Conservation (phyloP, 2,888 invertebrate genomes). For the Nephrocerus scutellatus region DNA sequence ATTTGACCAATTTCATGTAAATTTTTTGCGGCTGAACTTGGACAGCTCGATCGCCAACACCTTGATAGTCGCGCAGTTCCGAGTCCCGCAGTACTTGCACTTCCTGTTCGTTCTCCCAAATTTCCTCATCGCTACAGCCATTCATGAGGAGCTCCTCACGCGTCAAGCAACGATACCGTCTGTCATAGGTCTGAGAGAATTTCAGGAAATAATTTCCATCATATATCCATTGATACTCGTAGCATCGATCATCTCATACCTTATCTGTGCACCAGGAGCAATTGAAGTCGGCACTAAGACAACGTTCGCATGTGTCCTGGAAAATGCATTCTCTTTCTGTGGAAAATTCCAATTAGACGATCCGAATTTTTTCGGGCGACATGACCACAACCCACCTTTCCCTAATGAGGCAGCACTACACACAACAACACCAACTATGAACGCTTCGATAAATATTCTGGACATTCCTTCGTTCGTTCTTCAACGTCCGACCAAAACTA, state of each 20-base stretch:
- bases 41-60: constrained; percentile 44
- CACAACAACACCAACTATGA: too few relatives aligned
- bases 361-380: too few relatives aligned
- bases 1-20: constrained; percentile 54
- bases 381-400: too few relatives aligned
- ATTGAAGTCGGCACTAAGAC: constrained; percentile 31
- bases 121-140: constrained; percentile 31
- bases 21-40: constrained; percentile 63
- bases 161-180: constrained; percentile 36
- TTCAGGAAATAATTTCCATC: constrained; percentile 1
- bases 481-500: too few relatives aligned
- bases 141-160: constrained; percentile 28
- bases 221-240: neutral
- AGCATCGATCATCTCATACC: constrained; percentile 26
- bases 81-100: constrained; percentile 27
- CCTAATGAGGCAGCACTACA: too few relatives aligned
- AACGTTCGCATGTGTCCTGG: constrained; percentile 38
- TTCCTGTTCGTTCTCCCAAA: constrained; percentile 36
- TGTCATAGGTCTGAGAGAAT: constrained; percentile 27
- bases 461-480: too few relatives aligned
- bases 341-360: too few relatives aligned
- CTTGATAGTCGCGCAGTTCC: constrained; percentile 37
- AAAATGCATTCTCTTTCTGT: constrained; percentile 36
- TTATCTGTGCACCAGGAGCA: constrained; percentile 47
- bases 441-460: too few relatives aligned